Evolutionary conservation across 2,888 invertebrate genomes (phyloP), one percentile per base, ranked within the genome.

Genomic region (Dynastes hyllus): DNA sequence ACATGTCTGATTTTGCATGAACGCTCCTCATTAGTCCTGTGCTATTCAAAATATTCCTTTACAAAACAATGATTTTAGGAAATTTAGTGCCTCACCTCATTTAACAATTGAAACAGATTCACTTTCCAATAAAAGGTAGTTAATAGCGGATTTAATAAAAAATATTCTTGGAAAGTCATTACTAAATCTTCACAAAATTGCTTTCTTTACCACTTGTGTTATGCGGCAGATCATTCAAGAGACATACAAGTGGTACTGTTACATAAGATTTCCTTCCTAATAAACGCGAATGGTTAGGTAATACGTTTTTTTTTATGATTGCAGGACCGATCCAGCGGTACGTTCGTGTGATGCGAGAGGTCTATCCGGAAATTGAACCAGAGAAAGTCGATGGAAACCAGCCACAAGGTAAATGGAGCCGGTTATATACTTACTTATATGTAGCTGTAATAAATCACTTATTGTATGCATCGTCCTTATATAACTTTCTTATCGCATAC

Each of bases 321-420:
- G 22, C 84, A 88, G 87, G 87, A 78, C 87, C 87, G 40, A 84
- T 86, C 29, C 84, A 85, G 79, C 82, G 87, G 81, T 84, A 85
- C 71, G 85, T 83, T 78, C 85, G 88, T 76, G 84, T 87, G 83
- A 85, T 85, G 70, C 85, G 88, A 80, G 88, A 89, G 84, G 85
- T 89, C 22, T 89, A 89, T 84, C 89, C 89, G 82, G 88, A 88
- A 87, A 85, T 88, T 66, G 87, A 87, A 78, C 85, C 87, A 76
- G 88, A 88, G 84, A 87, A 85, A 82, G 83, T 82, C 29, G 86
- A 87, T 69, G 86, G 85, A 81, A 87, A 84, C 83, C 87, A 87
- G 82, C 84, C 87, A 51, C 87, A 87, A 86, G 88, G 88, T 87
- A 85, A 82, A 58, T 55, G 50, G 29, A 65, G 16, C 40, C 51